A percentile compares a stretch with the other conserved stretches of the same genome.
These are phyloP conservation scores for Hesperia comma DNA, from an alignment of 2,888 invertebrate genomes.

Conservation along the genomic window DNA sequence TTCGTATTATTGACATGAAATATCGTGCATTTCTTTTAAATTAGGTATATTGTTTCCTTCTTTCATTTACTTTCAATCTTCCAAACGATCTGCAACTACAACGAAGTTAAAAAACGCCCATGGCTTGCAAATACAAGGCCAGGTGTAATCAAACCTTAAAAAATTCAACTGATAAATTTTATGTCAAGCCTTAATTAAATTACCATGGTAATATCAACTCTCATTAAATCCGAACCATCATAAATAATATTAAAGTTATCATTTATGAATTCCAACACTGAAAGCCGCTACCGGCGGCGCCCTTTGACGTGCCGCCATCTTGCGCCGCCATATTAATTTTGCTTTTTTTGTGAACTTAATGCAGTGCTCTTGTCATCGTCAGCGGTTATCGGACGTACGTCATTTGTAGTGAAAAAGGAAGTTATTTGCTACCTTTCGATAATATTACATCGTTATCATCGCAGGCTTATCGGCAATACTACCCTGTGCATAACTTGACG, in stretches of 20 bases:
- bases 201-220: conserved; percentile 54
- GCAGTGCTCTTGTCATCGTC: conserved; percentile 77
- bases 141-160: neutral
- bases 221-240: conserved; percentile 59
- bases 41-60: too few relatives aligned
- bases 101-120: too few relatives aligned
- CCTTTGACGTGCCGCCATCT: conserved; percentile 77
- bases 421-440: conserved; percentile 50
- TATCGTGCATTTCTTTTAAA: too few relatives aligned
- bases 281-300: conserved; percentile 75
- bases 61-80: too few relatives aligned
- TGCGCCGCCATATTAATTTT: conserved; percentile 75
- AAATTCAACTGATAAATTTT: neutral
- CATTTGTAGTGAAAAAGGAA: conserved; percentile 43
- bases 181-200: conserved; percentile 4
- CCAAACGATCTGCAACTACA: too few relatives aligned
- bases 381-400: conserved; percentile 60
- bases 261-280: conserved; percentile 78
- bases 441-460: conserved; percentile 39
- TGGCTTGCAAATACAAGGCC: neutral
- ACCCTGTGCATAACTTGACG: neutral
- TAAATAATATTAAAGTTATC: conserved; percentile 83
- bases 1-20: too few relatives aligned
- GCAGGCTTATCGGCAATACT: conserved; percentile 6
- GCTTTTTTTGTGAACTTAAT: conserved; percentile 69